Evolutionary conservation across 1,140 invertebrate species (phyloP).

Genomic region (Batillaria attramentaria): DNA sequence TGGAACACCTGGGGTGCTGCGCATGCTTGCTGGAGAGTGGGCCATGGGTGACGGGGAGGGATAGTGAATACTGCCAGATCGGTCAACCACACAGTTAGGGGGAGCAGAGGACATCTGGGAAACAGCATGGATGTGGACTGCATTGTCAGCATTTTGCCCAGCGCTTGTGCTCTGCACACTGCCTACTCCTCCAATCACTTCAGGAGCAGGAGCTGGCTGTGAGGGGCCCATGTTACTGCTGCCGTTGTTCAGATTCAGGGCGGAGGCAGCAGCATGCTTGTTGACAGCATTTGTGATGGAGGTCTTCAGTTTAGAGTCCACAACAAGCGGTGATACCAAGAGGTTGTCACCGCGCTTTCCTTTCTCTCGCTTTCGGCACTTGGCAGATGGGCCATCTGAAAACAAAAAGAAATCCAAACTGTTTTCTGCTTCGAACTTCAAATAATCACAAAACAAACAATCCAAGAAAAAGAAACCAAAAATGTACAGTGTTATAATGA

Average conservation of each 20-base stretch:
- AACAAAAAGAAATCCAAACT: neutral
- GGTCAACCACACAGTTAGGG: neutral
- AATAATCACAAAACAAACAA: no score
- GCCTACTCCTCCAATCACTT: neutral
- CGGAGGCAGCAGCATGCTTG: constrained; percentile 28
- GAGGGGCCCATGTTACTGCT: neutral
- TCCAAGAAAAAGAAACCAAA: no score
- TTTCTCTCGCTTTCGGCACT: constrained; percentile 20
- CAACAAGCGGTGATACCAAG: constrained; percentile 19
- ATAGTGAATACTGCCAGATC: neutral
- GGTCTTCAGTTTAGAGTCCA: constrained; percentile 31
- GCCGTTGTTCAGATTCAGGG: neutral
- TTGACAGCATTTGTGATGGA: constrained; percentile 34
- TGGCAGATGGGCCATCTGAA: constrained; percentile 21
- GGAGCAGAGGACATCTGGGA: neutral
- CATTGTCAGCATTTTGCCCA: neutral
- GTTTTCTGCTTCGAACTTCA: no score
- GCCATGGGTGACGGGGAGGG: constrained; percentile 14
- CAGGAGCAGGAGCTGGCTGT: neutral
- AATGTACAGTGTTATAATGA: no score
- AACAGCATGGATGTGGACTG: neutral
- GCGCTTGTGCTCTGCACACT: neutral
- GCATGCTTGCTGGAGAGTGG: constrained; percentile 25
- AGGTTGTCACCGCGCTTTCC: constrained; percentile 8
- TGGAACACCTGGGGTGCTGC: constrained; percentile 26